A percentile compares a stretch with the other conserved stretches of the same genome.
Evolutionary conservation across 2,113 vertebrate species (phyloP).

Genomic region (Chaetorhynchus papuensis): DNA sequence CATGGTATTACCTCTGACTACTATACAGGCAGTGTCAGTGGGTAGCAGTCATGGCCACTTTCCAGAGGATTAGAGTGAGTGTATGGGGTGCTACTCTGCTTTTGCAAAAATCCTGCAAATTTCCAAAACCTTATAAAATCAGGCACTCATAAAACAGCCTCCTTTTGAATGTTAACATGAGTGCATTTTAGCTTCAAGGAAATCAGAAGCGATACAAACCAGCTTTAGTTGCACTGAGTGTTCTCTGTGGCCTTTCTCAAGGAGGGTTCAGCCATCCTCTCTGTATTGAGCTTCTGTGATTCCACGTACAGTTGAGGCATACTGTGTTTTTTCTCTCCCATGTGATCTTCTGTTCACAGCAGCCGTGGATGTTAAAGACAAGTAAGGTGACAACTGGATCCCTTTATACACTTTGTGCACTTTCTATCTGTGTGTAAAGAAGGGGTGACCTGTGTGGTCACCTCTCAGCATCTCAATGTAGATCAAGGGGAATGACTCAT

Average conservation of each 20-base stretch:
- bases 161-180: not conserved
- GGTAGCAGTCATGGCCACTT: not conserved
- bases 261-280: not conserved
- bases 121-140: not conserved
- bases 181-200: not conserved
- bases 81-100: not conserved
- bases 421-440: not conserved
- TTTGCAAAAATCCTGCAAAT: not conserved
- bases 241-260: not conserved
- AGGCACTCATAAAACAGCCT: not conserved
- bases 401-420: not conserved
- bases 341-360: not conserved
- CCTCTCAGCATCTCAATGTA: not conserved
- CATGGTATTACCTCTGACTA: not conserved
- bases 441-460: not conserved
- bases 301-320: not conserved
- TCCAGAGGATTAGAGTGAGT: not conserved
- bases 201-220: not conserved
- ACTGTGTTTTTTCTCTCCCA: not conserved
- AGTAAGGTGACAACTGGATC: not conserved
- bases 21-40: not conserved
- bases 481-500: constrained; percentile 9
- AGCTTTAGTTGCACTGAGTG: not conserved
- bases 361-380: not conserved
- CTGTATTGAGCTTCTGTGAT: not conserved